Base-by-base conservation (phyloP, 1,140 invertebrate species). In the Leucophenga varia region DNA sequence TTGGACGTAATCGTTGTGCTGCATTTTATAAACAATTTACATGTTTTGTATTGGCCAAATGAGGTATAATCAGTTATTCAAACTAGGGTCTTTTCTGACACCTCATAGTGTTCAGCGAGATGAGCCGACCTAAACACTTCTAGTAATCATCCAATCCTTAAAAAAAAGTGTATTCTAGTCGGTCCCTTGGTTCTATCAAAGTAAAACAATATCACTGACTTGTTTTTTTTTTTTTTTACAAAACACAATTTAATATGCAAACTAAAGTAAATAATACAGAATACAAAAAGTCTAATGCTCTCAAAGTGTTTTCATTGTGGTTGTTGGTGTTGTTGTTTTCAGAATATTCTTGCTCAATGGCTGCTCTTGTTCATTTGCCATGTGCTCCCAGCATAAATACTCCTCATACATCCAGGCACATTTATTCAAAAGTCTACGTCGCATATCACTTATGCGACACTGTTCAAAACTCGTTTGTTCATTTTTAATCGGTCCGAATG, bases 321-420 rank as follows among this genome's bases (percentile, higher is more conserved):
- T 12, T 8, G 16, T 43, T 16, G 34, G 14, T 16, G 34, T 43
- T 8, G 35, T 10, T n/a, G 7, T n/a, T 19, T n/a, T n/a, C n/a
- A n/a, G n/a, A n/a, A n/a, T n/a, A 28, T 39, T 39, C n/a, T 21
- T 43, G 30, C 18, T 31, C 47, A 2, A 19, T 20, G 1, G 14
- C 21, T n/a, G 14, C 39, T 8, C 14, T 31, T 2, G 49, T n/a
- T n/a, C n/a, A 30, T 17, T 67, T 54, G 1, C 59, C 64, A 36
- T 67, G 2, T 43, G 56, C 32, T 72, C 69, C 69, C 67, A 67
- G 48, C 69, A 72, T 5, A 51, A 52, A 54, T 72, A 72, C 48
- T 72, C 69, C 8, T 61, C 47, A 32, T 72, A 72, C 69, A 72
- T 72, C 69, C 69, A 72, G 6, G 51, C 48, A 18, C 69, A 72